Evolutionary conservation across 2,113 vertebrate genomes (phyloP).

Genomic region (Strigops habroptila): DNA sequence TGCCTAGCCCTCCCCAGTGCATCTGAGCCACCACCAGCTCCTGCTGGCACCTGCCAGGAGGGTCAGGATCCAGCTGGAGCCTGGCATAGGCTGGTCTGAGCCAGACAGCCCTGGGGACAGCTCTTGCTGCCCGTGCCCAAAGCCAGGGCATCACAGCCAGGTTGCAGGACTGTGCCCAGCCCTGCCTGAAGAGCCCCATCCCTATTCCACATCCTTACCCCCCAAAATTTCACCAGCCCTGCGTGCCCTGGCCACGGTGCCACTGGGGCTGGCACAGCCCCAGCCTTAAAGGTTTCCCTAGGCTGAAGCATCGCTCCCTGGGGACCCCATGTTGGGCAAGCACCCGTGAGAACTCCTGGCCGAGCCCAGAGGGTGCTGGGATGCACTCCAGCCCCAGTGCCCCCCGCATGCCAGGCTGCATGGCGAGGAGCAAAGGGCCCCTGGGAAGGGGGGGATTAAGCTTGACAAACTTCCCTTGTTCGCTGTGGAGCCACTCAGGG

Average conservation of each 20-base stretch:
- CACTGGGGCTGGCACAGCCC: background rate
- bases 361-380: accelerated
- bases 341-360: background rate
- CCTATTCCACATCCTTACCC: background rate
- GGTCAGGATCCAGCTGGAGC: background rate
- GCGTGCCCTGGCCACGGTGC: background rate
- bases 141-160: background rate
- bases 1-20: background rate
- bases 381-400: accelerated
- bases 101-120: background rate
- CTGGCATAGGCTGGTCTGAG: background rate
- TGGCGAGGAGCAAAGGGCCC: background rate
- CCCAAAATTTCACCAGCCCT: background rate
- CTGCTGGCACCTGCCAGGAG: background rate
- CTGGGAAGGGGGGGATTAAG: background rate
- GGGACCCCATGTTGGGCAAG: accelerated
- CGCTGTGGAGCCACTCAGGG: background rate
- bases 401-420: background rate
- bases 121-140: background rate
- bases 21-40: background rate
- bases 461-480: slow-evolving; percentile 59
- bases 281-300: background rate
- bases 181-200: background rate
- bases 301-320: accelerated
- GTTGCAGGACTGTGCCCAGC: background rate